These are phyloP conservation scores for Trochalopteron elliotii DNA, from an alignment of 2,113 vertebrate species.

Conservation along the genomic window DNA sequence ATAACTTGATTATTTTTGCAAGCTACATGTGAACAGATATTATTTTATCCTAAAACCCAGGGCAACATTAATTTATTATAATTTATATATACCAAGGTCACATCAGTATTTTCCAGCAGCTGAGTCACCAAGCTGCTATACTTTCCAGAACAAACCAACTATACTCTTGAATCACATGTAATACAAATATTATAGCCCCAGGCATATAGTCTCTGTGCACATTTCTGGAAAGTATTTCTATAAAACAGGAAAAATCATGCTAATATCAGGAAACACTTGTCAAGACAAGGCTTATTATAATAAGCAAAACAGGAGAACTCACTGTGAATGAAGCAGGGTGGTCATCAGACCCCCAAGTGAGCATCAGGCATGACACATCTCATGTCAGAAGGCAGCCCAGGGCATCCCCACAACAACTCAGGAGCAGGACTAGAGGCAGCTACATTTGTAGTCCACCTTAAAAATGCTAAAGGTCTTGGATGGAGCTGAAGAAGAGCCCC, in stretches of 20 bases:
- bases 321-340: background rate
- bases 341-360: rapidly evolving
- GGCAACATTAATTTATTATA: background rate
- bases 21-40: rapidly evolving
- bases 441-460: rapidly evolving
- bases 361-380: rapidly evolving
- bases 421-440: rapidly evolving
- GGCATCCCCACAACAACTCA: rapidly evolving
- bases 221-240: background rate
- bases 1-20: background rate
- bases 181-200: background rate
- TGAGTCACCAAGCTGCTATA: background rate
- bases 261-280: rapidly evolving
- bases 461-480: rapidly evolving
- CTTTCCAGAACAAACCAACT: background rate
- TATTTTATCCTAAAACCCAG: background rate
- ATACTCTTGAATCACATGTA: rapidly evolving
- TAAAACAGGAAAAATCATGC: background rate
- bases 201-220: rapidly evolving
- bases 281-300: background rate
- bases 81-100: background rate
- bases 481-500: background rate
- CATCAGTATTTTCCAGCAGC: background rate
- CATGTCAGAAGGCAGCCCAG: rapidly evolving
- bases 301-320: background rate